These are phyloP conservation scores for Ursus arctos DNA, from an alignment of 2,113 vertebrate species.

Conservation along the genomic window DNA sequence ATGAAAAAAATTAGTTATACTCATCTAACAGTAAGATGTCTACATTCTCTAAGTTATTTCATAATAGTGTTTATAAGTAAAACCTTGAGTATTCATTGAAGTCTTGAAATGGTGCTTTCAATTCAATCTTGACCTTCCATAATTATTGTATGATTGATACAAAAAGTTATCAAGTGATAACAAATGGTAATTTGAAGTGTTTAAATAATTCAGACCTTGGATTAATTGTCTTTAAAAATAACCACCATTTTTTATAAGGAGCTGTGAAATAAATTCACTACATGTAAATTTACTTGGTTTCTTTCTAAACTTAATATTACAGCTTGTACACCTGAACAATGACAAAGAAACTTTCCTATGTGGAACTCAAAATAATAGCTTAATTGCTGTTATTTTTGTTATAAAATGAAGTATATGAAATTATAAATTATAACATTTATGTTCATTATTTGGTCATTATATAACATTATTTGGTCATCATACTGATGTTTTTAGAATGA, in stretches of 20 bases:
- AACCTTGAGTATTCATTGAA: not conserved
- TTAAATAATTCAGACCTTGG: not conserved
- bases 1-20: not conserved
- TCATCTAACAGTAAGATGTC: not conserved
- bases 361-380: not conserved
- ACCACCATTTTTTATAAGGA: not conserved
- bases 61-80: not conserved
- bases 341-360: not conserved
- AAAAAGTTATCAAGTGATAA: not conserved
- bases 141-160: conserved; percentile 12
- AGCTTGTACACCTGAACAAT: not conserved
- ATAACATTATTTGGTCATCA: not conserved
- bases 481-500: not conserved
- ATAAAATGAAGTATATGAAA: not conserved
- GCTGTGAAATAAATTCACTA: not conserved
- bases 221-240: not conserved
- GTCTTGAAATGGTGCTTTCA: not conserved
- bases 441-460: not conserved
- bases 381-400: not conserved
- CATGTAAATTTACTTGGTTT: not conserved
- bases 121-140: not conserved
- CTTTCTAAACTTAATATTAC: conserved; percentile 26
- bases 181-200: not conserved
- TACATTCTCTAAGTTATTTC: not conserved
- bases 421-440: not conserved